A percentile compares a stretch with the other conserved stretches of the same genome.
These are phyloP conservation scores for Himalopsyche phryganea DNA, from an alignment of 1,140 invertebrate genomes.

Conservation along the genomic window DNA sequence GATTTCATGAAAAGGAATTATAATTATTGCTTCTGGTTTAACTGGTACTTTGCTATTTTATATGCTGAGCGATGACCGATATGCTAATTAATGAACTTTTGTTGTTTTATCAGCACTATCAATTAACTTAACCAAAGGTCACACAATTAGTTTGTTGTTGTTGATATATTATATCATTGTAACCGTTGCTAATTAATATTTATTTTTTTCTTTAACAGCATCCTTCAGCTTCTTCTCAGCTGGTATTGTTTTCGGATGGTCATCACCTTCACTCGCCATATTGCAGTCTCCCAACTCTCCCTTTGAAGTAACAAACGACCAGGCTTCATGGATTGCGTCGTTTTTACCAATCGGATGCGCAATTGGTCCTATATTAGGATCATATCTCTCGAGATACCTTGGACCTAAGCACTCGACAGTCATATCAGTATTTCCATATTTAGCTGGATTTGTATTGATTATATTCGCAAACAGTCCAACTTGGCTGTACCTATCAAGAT, in stretches of 20 bases:
- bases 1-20: no score
- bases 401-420: constrained; percentile 41
- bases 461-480: constrained; percentile 37
- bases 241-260: constrained; percentile 31
- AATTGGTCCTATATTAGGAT: constrained; percentile 32
- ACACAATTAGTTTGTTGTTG: no score
- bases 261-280: constrained; percentile 29
- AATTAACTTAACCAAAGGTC: no score
- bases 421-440: constrained; percentile 35
- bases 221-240: constrained; percentile 29
- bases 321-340: constrained; percentile 33
- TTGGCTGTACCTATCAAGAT: constrained; percentile 30
- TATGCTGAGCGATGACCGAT: no score
- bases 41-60: no score
- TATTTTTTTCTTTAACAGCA: constrained; percentile 28
- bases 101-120: no score
- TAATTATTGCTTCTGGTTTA: no score
- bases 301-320: constrained; percentile 24
- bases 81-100: no score
- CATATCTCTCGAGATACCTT: constrained; percentile 36
- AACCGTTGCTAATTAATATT: no score
- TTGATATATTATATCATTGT: no score
- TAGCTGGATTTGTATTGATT: constrained; percentile 40
- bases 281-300: constrained; percentile 23
- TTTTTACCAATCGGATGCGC: constrained; percentile 31